Evolutionary conservation across 92 coral and sea anemone genomes (phyloP), one percentile per base, ranked within the genome.

Genomic region (Plumapathes pennacea): DNA sequence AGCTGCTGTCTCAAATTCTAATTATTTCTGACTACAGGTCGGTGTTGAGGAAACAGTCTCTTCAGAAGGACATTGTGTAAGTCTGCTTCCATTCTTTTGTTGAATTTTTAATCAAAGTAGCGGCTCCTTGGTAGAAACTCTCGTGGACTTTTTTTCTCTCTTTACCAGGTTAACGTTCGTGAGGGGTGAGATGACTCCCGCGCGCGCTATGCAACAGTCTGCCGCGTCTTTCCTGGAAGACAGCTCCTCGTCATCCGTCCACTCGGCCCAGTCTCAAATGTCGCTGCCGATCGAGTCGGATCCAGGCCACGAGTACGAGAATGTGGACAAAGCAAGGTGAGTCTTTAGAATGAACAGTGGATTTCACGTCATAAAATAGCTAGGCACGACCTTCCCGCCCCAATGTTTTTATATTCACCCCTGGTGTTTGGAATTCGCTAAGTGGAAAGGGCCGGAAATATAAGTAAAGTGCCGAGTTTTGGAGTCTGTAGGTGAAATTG

Each of bases 61-160:
- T 94, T 41, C 85, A 76, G 38, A 94, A 89, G 69, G 97, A 94
- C 53, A 89, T 94, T 15, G 77, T 77, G 99, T 94, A 60, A 89
- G 88, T 19, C 25, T 28, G 12, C 13, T 18, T 50, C 33, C 17
- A 10, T 50, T 25, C 31, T 4, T 54, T n/a, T n/a, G n/a, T n/a
- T n/a, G n/a, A n/a, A n/a, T n/a, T n/a, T n/a, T n/a, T n/a, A 39
- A 39, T 3, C 23, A 8, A n/a, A 47, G 25, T 11, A 47, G 27
- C 23, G 40, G 10, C 31, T n/a, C n/a, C n/a, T n/a, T n/a, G n/a
- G n/a, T n/a, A n/a, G n/a, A n/a, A 2, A 2, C 10, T 21, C 21
- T 19, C 12, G 21, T 12, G 6, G 32, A 12, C 6, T 6, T 31
- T 13, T 13, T 34, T 18, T 10, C n/a, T 10, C 13, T 0, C 2